Evolutionary conservation across 2,888 invertebrate genomes (phyloP), one percentile per base, ranked within the genome.

Genomic region (Phlogophora meticulosa): DNA sequence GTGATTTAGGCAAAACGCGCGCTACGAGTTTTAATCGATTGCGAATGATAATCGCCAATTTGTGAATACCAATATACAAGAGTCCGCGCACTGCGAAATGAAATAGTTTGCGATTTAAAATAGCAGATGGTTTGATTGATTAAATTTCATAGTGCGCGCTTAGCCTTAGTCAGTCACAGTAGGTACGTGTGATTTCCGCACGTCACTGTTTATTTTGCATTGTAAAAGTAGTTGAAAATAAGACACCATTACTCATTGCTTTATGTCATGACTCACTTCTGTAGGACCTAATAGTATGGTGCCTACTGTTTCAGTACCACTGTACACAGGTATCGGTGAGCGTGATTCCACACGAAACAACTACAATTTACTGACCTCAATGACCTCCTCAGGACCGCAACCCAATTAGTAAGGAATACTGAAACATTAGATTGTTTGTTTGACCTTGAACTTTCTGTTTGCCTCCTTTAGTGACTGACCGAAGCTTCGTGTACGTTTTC

Each of bases 351-450:
- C 36, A 57, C 17, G 57, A 22, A 69, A n/a, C 56, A 10, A 45
- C 28, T 24, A 24, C n/a, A 51, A 72, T 38, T 40, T 51, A 62
- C 42, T 51, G 51, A 46, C 38, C 64, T 34, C 9, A 38, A 15
- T 48, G 67, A 60, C 34, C 72, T 36, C n/a, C 9, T 4, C 36
- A 38, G 55, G 65, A 68, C 34, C 34, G 2, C 51, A 52, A 34
- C 43, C 38, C 38, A 61, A 45, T 68, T 62, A 60, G 34, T 36
- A 9, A 4, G n/a, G 40, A 28, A 42, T 11, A 15, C 36, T 13
- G 56, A 22, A 45, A 36, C 11, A 20, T 67, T 34, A 34, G 34
- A 42, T 24, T 32, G 20, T 22, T 48, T 10, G 34, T 10, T 46
- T 59, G 34, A 48, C 48, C 62, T 62, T 60, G 15, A 48, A 42